Evolutionary conservation across 2,888 invertebrate species (phyloP).

Genomic region (Zootermopsis nevadensis): DNA sequence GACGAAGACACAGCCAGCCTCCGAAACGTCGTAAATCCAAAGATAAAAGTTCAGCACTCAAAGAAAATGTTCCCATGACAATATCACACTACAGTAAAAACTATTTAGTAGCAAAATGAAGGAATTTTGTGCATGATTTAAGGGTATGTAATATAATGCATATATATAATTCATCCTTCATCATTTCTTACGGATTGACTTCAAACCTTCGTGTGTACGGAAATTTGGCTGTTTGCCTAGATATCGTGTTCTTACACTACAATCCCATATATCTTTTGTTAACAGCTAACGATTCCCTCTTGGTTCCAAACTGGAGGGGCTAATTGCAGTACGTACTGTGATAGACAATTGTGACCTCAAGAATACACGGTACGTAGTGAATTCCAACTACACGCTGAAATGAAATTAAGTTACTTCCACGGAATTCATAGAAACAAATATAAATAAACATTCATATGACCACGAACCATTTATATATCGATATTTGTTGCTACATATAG

Average conservation of each 20-base stretch:
- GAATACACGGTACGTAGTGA: not conserved
- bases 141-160: too few relatives aligned
- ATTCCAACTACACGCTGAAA: not conserved
- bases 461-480: not conserved
- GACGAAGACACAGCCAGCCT: too few relatives aligned
- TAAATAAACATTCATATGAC: not conserved
- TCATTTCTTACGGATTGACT: too few relatives aligned
- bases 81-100: too few relatives aligned
- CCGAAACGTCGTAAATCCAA: too few relatives aligned
- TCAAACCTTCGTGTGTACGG: too few relatives aligned
- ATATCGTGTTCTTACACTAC: not conserved
- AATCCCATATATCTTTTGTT: not conserved
- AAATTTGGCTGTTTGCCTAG: slow-evolving; percentile 7
- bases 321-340: not conserved
- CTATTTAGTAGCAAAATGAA: too few relatives aligned
- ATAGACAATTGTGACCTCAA: not conserved
- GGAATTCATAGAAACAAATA: not conserved
- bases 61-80: too few relatives aligned
- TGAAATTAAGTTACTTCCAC: not conserved
- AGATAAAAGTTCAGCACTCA: too few relatives aligned
- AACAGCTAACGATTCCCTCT: not conserved
- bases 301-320: not conserved
- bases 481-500: not conserved
- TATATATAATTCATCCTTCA: too few relatives aligned
- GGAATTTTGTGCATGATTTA: not conserved